phyloP scores from a whole-genome alignment of 2,888 invertebrate genomes.

The Pteria penguin region DNA sequence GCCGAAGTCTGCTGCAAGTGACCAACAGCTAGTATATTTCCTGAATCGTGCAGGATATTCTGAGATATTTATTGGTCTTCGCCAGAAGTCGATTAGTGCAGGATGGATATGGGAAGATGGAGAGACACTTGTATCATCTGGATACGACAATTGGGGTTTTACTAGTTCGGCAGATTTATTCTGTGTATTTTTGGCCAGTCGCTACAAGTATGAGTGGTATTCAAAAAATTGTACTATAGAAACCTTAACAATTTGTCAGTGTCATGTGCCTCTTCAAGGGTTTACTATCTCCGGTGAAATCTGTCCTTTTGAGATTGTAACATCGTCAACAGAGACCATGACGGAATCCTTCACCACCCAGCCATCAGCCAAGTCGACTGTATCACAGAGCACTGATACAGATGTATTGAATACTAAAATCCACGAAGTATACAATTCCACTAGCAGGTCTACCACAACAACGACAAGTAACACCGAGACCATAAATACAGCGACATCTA shows the following conservation, averaged over 20 bases:
- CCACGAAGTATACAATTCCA: neutral
- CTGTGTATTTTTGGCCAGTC: neutral
- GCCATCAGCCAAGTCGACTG: neutral
- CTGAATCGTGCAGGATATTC: neutral
- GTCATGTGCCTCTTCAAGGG: neutral
- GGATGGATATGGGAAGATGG: neutral
- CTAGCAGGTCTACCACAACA: neutral
- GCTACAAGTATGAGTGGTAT: neutral
- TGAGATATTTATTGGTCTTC: neutral
- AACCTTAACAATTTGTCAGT: neutral
- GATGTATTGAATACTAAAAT: neutral
- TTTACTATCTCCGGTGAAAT: neutral
- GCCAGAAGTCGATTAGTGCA: neutral
- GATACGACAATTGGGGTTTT: neutral
- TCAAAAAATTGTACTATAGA: neutral
- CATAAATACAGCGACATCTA: neutral
- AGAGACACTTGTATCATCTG: neutral
- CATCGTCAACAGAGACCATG: neutral
- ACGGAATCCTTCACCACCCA: neutral
- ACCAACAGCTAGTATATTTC: neutral
- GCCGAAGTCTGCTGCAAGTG: neutral
- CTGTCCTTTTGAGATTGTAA: neutral
- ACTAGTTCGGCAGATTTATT: neutral
- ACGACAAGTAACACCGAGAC: neutral
- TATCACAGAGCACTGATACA: neutral